Evolutionary conservation across 1,140 invertebrate genomes (phyloP), one percentile per base, ranked within the genome.

Genomic region (Pseudobourletiella spinata): DNA sequence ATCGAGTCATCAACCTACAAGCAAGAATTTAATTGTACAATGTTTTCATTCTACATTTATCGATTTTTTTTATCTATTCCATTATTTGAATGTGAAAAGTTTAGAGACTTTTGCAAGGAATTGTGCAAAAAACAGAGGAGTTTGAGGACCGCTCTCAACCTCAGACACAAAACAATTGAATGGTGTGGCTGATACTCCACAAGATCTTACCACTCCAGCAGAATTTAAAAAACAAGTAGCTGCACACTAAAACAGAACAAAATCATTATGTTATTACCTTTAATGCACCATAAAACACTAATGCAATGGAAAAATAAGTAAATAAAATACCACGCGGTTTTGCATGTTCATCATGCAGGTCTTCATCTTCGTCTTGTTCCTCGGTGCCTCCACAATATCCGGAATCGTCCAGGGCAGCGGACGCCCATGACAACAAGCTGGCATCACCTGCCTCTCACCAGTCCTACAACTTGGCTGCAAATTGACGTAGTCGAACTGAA

Each of bases 341-440:
- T 54, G 43, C 59, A 66, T 59, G n/a, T 62, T 63, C 6, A 14
- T 22, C 11, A 66, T 3, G 22, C 64, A 66, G 2, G 24, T 26
- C n/a, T 62, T 32, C 20, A 59, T 44, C 43, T 43, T 59, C 11
- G 59, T 59, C 3, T 29, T 56, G 28, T 66, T 59, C 8, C 30
- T 20, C 16, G 59, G 59, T 18, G 64, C 64, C 59, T 63, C 59
- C 14, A 66, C 35, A 39, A 66, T 62, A 20, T 66, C 64, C 0
- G 48, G 16, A 3, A 62, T 51, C 0, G 60, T 54, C 64, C 64
- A 66, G 15, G 64, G 64, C 18, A 66, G n/a, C 1, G 64, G 64
- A 25, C 43, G 52, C 20, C 50, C 50, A 46, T 66, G 64, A 39
- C 64, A 66, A 58, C 64, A 66, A 11, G 30, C 54, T n/a, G 64